A percentile compares a stretch with the other conserved stretches of the same genome.
Evolutionary conservation across 2,888 invertebrate species (phyloP).

Genomic region (Sericinus montela): DNA sequence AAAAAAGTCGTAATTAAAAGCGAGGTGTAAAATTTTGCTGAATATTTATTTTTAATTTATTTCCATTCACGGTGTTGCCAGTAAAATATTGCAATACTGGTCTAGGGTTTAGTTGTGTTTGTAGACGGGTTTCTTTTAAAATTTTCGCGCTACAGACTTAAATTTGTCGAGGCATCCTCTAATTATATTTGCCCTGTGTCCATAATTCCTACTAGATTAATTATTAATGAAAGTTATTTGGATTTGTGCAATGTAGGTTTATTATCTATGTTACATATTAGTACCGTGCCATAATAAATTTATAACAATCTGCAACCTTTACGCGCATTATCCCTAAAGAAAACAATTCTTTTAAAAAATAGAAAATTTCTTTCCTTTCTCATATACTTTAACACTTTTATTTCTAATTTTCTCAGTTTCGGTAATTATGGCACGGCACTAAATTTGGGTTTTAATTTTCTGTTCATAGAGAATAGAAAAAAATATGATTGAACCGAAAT

Average conservation of each 20-base stretch:
- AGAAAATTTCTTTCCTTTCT: background rate
- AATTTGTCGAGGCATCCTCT: slow-evolving; percentile 24
- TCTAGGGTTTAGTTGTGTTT: background rate
- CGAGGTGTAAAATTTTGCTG: slow-evolving; percentile 14
- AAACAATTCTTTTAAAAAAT: too few species aligned
- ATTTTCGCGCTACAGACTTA: slow-evolving; percentile 18
- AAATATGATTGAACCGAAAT: slow-evolving; percentile 19
- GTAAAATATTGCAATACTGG: background rate
- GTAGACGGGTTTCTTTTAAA: background rate
- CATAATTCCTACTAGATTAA: slow-evolving; percentile 30
- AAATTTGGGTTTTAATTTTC: slow-evolving; percentile 12
- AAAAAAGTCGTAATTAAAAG: slow-evolving; percentile 24
- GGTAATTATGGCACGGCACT: slow-evolving; percentile 1
- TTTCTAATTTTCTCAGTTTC: background rate
- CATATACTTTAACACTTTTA: background rate
- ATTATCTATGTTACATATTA: slow-evolving; percentile 24
- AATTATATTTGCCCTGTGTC: slow-evolving; percentile 20
- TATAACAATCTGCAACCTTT: slow-evolving; percentile 7
- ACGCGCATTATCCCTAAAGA: background rate
- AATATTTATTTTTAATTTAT: slow-evolving; percentile 17
- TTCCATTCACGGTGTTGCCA: slow-evolving; percentile 4
- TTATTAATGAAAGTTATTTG: slow-evolving; percentile 35
- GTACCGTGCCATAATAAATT: slow-evolving; percentile 17
- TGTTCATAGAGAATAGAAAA: slow-evolving; percentile 8
- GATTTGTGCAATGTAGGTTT: slow-evolving; percentile 65